Conservation (phyloP, 2,113 vertebrate species). For the Motacilla alba region DNA sequence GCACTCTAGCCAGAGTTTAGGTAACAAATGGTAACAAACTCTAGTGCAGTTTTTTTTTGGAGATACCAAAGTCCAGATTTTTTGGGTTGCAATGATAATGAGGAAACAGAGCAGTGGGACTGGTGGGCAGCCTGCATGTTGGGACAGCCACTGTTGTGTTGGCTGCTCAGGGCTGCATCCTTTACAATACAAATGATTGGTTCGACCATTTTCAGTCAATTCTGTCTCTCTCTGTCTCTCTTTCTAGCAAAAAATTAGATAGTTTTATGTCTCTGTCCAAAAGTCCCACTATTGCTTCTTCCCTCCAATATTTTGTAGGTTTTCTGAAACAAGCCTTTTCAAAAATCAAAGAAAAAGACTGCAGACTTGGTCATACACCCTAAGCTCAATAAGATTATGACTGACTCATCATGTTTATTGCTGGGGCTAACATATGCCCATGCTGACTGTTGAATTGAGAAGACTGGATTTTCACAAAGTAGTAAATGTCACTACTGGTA, state of each 20-base stretch:
- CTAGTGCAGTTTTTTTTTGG: background rate
- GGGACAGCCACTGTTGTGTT: background rate
- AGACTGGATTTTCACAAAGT: background rate
- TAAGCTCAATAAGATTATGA: background rate
- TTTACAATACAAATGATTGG: background rate
- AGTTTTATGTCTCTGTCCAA: background rate
- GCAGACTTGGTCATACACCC: background rate
- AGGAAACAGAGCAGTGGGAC: background rate
- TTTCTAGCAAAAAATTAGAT: background rate
- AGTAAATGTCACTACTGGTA: background rate
- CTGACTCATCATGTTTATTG: background rate
- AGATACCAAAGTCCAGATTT: background rate
- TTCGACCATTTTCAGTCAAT: background rate
- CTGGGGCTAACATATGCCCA: background rate
- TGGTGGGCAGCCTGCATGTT: background rate
- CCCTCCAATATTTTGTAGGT: accelerated
- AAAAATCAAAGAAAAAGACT: background rate
- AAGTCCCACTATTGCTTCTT: background rate
- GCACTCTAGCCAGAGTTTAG: background rate
- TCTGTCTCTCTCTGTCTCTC: background rate
- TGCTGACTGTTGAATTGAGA: background rate
- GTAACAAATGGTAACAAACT: background rate
- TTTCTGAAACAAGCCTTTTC: background rate
- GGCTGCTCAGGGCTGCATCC: background rate
- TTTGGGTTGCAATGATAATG: accelerated